Base-by-base conservation (phyloP, 1,140 invertebrate genomes). In the Polypedilum pembai region DNA sequence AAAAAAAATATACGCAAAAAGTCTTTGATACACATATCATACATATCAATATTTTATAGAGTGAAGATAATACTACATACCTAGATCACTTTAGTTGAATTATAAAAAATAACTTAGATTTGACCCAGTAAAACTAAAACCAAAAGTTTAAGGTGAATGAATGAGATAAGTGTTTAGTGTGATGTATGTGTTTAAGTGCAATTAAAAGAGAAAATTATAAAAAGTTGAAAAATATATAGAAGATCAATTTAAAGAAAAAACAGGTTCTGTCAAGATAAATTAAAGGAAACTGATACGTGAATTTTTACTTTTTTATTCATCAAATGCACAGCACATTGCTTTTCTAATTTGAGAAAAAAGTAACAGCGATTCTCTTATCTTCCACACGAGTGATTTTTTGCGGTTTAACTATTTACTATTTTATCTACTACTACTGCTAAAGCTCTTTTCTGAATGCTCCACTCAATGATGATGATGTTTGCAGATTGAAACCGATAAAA, bases 131-230 rank as follows among this genome's bases (percentile, higher is more conserved):
- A 56, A 45, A 3, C 41, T 1, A 45, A 45, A 45, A 45, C 15
- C 40, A 41, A 41, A 41, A 41, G 10, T 45, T 33, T 33, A 5
- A 33, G 24, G 24, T 33, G 24, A 33, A 33, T 33, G 24, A 33
- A 33, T 33, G 24, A 33, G 24, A 33, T 3, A 33, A 33, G 24
- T 15, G n/a, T 56, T n/a, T 56, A 12, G 12, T 56, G 45, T n/a
- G 45, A 33, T 33, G 24, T 33, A 33, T 33, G 1, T 33, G 24
- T 33, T 33, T 33, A 3, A 33, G 45, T 56, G 45, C 45, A 56
- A 56, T 56, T 56, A 56, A 56, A 56, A 56, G 45, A 56, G 45
- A 56, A 56, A 33, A 56, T 56, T 56, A 56, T n/a, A 56, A 56
- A 45, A 56, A 56, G 4, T 56, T 15, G 15, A 12, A 45, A 8